These are phyloP conservation scores for Calliopsis andreniformis DNA, from an alignment of 1,140 invertebrate species.

Conservation along the genomic window DNA sequence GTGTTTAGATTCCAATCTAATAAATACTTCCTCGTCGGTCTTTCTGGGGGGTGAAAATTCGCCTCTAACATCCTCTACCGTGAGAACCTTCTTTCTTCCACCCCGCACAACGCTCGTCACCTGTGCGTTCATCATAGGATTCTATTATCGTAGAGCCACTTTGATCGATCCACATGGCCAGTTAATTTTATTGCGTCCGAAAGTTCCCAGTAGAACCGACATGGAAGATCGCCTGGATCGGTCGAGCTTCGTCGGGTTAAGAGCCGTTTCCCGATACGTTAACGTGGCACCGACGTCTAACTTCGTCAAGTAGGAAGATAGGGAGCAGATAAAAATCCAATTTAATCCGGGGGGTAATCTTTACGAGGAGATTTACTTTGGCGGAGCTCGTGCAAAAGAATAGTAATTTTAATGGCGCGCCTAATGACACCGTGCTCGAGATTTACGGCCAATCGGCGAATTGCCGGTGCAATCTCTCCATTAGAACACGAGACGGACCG, in stretches of 20 bases:
- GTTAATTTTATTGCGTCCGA: conserved; percentile 13
- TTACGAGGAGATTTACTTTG: conserved; percentile 34
- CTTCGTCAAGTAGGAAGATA: background rate
- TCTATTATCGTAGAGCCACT: background rate
- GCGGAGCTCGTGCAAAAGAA: conserved; percentile 43
- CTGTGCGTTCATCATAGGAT: background rate
- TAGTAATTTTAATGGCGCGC: conserved; percentile 58
- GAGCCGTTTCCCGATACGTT: conserved; percentile 26
- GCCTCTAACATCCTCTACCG: conserved; percentile 66
- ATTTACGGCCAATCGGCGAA: conserved; percentile 76
- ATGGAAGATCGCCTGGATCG: background rate
- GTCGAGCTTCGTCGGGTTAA: background rate
- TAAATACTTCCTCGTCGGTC: conserved; percentile 71
- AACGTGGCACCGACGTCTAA: background rate
- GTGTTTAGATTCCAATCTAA: conserved; percentile 76
- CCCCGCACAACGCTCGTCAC: background rate
- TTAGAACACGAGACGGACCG: conserved; percentile 29
- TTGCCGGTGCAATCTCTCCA: conserved; percentile 54
- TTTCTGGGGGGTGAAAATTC: conserved; percentile 64
- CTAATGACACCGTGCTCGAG: conserved; percentile 63
- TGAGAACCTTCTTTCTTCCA: conserved; percentile 36
- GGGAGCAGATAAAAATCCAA: conserved; percentile 45
- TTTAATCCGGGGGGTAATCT: conserved; percentile 44
- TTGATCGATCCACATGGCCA: conserved; percentile 17
- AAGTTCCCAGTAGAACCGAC: background rate